Conservation (phyloP, 2,113 vertebrate species). For the Cettia cetti region DNA sequence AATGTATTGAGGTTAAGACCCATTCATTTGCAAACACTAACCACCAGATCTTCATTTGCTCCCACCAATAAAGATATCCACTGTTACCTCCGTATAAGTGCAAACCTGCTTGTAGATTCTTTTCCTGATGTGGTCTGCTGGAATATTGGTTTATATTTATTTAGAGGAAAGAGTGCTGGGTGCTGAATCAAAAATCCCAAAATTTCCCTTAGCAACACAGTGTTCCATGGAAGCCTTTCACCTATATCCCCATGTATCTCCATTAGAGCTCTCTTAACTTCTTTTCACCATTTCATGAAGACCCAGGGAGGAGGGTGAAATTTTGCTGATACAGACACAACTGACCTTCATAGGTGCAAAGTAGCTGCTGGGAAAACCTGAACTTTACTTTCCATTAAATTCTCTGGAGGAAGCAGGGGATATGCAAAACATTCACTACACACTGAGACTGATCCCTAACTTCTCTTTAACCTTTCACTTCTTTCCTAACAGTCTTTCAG, state of each 20-base stretch:
- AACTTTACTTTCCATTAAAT: neutral
- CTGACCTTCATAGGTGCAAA: neutral
- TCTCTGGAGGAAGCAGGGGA: neutral
- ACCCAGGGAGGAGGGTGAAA: neutral
- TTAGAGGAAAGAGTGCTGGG: neutral
- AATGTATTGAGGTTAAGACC: neutral
- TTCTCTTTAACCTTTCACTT: constrained; percentile 20
- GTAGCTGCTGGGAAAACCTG: neutral
- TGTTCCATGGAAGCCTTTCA: neutral
- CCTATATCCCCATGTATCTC: neutral
- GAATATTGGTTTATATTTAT: neutral
- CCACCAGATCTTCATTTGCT: neutral
- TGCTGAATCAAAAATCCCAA: neutral
- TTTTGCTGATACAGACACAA: neutral
- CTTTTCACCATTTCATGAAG: neutral
- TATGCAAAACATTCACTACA: neutral
- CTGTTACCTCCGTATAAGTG: neutral
- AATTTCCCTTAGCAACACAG: neutral
- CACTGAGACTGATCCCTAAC: neutral
- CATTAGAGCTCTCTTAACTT: neutral
- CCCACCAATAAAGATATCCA: neutral
- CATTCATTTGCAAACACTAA: neutral
- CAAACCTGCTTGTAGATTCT: neutral
- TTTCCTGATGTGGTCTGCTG: neutral
- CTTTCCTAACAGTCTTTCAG: constrained; percentile 3